Evolutionary conservation across 23 tunicate genomes (phyloP), one percentile per base, ranked within the genome.

Genomic region (Styela clava): DNA sequence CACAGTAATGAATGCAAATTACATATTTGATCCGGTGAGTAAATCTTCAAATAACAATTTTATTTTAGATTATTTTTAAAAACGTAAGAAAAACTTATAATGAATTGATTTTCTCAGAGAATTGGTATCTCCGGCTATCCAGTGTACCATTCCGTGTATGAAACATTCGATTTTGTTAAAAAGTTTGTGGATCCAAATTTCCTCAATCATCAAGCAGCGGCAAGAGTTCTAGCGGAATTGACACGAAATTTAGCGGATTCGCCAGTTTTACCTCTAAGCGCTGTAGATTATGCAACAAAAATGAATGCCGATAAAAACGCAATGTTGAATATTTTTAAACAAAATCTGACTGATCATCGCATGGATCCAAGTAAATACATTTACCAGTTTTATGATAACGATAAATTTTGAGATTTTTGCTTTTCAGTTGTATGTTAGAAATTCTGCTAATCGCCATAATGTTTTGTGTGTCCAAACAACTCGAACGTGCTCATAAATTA

Each of bases 131-230:
- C 82, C 62, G 56, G 89, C 2, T 88, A 88, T 62, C 94, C 94
- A 1, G 85, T 88, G 26, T 88, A 88, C 51, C 94, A 88, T 68
- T 88, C 94, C 18, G 94, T 88, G 67, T 88, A 88, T 74, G 94
- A 88, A 62, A 88, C 94, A 2, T 88, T 88, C 64, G 73, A 70
- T 16, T 64, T 85, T 19, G 88, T 88, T 30, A 72, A 68, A 27
- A 88, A 69, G 32, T 78, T 52, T 33, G 83, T 83, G n/a, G 94
- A 88, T 71, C 88, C 88, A 35, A 85, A 79, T 35, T 89, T 89
- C 61, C 22, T 27, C 28, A 63, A 62, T 79, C 94, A 89, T 79
- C 85, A 76, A 72, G 87, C 94, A 3, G 82, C 83, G n/a, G 82
- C 73, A 1, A 81, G 87, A 32, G 63, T 84, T 23, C 64, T 77